Evolutionary conservation across 2,797 vertebrate species (phyloP), one percentile per base, ranked within the genome.

Genomic region (Esox lucius): DNA sequence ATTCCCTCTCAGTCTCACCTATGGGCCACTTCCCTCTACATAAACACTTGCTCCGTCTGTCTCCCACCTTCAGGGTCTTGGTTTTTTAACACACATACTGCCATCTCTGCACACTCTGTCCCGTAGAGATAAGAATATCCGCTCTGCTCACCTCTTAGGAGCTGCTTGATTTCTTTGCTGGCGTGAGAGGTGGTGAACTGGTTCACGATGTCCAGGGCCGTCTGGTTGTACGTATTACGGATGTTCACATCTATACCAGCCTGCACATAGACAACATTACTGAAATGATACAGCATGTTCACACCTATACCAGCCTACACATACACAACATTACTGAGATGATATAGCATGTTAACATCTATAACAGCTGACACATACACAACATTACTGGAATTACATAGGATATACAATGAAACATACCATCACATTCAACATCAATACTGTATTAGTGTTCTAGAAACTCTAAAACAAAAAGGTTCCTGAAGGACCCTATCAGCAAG

Each of bases 91-190:
- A 75, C 26, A 39, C 39, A 70, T 53, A 49, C 69, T 2, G 33
- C 33, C 33, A 71, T 68, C 56, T 59, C 56, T 59, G 53, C 59
- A 59, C n/a, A 53, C 16, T 6, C 51, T 53, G 17, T 24, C 56
- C n/a, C 24, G n/a, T 11, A 59, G n/a, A 59, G 16, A 78, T 65
- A 31, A 76, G 9, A 59, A 26, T 17, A n/a, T 35, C 33, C 33
- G 2, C 42, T 24, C 42, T 15, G 22, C 80, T 90, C 83, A 98
- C 97, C 97, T 94, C 97, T 86, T 0, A 99, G 93, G 28, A 99
- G 94, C 89, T 97, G 96, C 82, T 99, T 99, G 91, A 99, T 99
- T 78, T 98, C 97, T 79, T 95, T 95, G 94, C 97, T 97, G 90
- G 96, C 97, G 0, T 97, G 96, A 0, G 95, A 96, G 0, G 97